Conservation (phyloP, 2,113 vertebrate genomes). For the Stegostoma tigrinum region DNA sequence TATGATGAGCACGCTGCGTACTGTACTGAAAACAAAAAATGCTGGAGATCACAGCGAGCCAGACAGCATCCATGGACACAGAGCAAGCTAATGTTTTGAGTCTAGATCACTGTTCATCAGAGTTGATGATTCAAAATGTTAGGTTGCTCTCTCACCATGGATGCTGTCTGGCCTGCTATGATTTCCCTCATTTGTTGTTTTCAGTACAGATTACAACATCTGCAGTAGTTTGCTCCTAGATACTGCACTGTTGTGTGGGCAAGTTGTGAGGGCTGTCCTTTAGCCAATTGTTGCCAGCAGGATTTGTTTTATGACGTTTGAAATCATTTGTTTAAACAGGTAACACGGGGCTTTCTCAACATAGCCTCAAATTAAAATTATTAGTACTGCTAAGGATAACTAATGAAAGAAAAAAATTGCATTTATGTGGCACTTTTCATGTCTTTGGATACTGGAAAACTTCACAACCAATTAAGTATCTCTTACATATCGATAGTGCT, state of each 20-base stretch:
- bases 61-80: no score
- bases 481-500: not conserved
- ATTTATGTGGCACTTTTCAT: not conserved
- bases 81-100: no score
- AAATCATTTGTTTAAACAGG: slow-evolving; percentile 12
- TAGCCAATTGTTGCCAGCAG: not conserved
- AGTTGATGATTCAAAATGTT: no score
- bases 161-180: no score
- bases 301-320: not conserved
- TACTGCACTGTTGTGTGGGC: not conserved
- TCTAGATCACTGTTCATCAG: no score
- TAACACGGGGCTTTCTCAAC: not conserved
- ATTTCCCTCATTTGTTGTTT: no score
- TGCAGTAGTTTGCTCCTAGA: no score
- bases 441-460: not conserved
- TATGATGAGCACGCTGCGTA: not conserved
- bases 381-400: not conserved
- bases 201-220: no score
- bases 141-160: no score
- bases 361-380: not conserved
- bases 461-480: not conserved
- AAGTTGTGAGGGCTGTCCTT: not conserved
- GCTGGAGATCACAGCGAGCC: no score
- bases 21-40: not conserved
- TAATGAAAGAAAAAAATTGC: not conserved